Percentiles rank a stretch among this genome's conserved stretches.
phyloP scores from a whole-genome alignment of 2,797 vertebrate species.

The Neomorphus geoffroyi region DNA sequence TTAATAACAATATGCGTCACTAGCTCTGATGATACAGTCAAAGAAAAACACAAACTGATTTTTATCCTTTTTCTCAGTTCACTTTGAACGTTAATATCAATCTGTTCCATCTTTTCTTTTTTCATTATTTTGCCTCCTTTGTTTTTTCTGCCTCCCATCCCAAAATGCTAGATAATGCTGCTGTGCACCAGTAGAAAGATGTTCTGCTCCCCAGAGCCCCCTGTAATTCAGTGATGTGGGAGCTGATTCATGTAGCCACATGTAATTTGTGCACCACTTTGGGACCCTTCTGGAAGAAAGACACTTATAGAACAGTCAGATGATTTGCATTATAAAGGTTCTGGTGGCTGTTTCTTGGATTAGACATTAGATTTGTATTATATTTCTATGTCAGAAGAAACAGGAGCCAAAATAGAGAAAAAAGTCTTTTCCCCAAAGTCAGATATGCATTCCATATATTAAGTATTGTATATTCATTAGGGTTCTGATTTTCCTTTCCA shows the following conservation, averaged over 20 bases:
- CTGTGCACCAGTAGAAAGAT: not conserved
- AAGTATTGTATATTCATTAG: not conserved
- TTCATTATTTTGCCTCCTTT: not conserved
- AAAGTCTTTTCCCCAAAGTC: not conserved
- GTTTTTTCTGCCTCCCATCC: not conserved
- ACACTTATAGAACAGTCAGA: slow-evolving; percentile 32
- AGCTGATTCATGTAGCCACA: slow-evolving; percentile 32
- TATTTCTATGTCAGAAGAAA: slow-evolving; percentile 45
- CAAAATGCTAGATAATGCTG: not conserved
- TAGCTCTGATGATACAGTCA: not conserved
- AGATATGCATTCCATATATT: slow-evolving; percentile 18
- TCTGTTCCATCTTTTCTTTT: not conserved
- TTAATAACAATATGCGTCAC: not conserved
- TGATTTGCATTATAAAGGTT: slow-evolving; percentile 61
- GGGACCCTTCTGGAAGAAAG: slow-evolving; percentile 44
- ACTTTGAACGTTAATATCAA: not conserved
- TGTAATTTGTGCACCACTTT: slow-evolving; percentile 47
- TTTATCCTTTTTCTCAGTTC: not conserved
- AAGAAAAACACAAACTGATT: not conserved
- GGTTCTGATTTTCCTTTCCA: slow-evolving; percentile 17
- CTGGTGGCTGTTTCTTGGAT: slow-evolving; percentile 28
- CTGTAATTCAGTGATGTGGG: slow-evolving; percentile 28
- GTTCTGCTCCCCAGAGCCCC: not conserved
- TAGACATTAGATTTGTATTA: slow-evolving; percentile 25
- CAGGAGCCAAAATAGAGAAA: not conserved